Percentiles rank a stretch among this genome's conserved stretches.
Conservation (phyloP, 30 jellyfish, hydroid and myxozoan genomes). For the Chrysaora quinquecirrha region DNA sequence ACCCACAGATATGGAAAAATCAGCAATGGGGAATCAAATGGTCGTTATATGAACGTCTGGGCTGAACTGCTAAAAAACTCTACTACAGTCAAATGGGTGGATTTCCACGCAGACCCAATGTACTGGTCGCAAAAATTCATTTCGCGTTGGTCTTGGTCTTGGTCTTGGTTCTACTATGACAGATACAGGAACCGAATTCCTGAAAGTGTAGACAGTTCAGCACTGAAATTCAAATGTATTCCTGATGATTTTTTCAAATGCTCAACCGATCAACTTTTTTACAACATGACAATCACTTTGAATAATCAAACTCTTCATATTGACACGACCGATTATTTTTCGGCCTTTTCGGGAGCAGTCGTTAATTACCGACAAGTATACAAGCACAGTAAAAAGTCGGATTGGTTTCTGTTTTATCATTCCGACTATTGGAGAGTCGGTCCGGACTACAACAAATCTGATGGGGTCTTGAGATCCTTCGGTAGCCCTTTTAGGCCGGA, state of each 20-base stretch:
- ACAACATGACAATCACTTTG: constrained; percentile 12
- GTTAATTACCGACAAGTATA: constrained; percentile 37
- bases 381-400: constrained; percentile 36
- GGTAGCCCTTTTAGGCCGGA: too few species aligned
- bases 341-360: not conserved
- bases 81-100: not conserved
- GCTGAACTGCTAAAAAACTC: not conserved
- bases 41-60: not conserved
- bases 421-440: too few species aligned
- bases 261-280: constrained; percentile 18
- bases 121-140: not conserved
- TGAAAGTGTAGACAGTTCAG: not conserved
- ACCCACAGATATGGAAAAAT: too few species aligned
- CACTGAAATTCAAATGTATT: not conserved
- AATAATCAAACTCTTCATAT: constrained; percentile 9
- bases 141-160: too few species aligned
- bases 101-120: not conserved
- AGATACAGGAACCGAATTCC: not conserved
- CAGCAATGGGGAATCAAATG: not conserved
- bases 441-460: too few species aligned
- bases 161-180: not conserved
- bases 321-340: constrained; percentile 20
- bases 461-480: too few species aligned
- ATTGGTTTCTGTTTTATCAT: too few species aligned
- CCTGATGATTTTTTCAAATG: constrained; percentile 36